Percentiles rank a stretch among this genome's conserved stretches.
These are phyloP conservation scores for Anoura caudifer DNA, from an alignment of 2,113 vertebrate genomes.

Conservation along the genomic window DNA sequence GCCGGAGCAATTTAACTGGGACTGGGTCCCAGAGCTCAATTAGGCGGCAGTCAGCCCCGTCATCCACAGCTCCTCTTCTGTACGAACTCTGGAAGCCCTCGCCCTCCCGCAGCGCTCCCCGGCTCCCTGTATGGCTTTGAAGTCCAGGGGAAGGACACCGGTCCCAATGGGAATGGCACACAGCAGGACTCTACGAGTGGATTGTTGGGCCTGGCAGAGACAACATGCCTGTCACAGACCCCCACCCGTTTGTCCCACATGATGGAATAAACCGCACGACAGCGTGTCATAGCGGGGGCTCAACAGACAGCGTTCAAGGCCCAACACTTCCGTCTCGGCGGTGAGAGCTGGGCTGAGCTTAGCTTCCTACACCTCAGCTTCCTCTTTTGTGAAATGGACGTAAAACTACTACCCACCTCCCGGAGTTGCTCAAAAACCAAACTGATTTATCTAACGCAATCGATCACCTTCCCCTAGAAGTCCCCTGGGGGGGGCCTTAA, in stretches of 20 bases:
- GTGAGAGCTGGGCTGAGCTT: not conserved
- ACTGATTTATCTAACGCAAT: not conserved
- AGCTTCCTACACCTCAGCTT: not conserved
- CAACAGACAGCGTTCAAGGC: not conserved
- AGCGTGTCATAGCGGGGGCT: not conserved
- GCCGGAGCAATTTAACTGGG: constrained; percentile 27
- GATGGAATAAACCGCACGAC: not conserved
- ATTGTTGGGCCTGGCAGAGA: not conserved
- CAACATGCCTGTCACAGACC: not conserved
- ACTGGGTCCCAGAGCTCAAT: constrained; percentile 35
- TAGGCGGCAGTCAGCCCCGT: not conserved
- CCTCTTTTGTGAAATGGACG: not conserved
- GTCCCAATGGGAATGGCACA: not conserved
- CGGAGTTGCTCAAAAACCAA: not conserved
- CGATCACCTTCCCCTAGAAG: not conserved
- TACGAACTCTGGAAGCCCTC: not conserved
- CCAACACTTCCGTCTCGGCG: not conserved
- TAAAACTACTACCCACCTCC: not conserved
- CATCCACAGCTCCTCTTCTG: not conserved
- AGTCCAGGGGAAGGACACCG: not conserved
- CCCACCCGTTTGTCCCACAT: not conserved
- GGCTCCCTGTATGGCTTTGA: not conserved
- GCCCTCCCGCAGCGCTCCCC: not conserved
- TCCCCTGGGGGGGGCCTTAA: not conserved
- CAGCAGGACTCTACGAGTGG: not conserved